Percentiles rank a stretch among this genome's conserved stretches.
phyloP scores from a whole-genome alignment of 2,113 vertebrate species.

The Clupea harengus region DNA sequence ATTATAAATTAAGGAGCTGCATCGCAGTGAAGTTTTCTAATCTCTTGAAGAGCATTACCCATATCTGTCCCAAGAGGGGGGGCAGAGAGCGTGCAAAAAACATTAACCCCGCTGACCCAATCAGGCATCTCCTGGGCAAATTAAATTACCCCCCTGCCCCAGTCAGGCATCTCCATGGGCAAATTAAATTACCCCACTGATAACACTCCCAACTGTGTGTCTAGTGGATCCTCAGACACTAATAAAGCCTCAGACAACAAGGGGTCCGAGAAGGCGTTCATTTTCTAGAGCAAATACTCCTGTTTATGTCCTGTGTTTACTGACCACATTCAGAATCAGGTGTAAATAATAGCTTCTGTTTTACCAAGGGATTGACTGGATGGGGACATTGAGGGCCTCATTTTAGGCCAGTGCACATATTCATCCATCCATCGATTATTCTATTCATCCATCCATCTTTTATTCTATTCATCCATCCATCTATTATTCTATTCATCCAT shows the following conservation, averaged over 20 bases:
- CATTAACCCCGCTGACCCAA: slow-evolving; percentile 38
- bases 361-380: not conserved
- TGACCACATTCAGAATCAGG: not conserved
- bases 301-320: not conserved
- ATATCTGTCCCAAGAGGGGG: slow-evolving; percentile 19
- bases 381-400: not conserved
- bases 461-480: too few relatives aligned
- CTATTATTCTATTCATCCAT: too few relatives aligned
- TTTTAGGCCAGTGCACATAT: not conserved
- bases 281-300: not conserved
- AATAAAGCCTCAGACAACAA: not conserved
- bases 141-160: not conserved
- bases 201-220: slow-evolving; percentile 10
- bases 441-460: not conserved
- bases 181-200: too few relatives aligned
- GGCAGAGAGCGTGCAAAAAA: slow-evolving; percentile 28
- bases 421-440: not conserved
- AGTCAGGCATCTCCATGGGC: too few relatives aligned
- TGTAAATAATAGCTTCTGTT: not conserved
- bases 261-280: not conserved
- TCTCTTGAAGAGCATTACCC: slow-evolving; percentile 37
- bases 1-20: slow-evolving; percentile 35
- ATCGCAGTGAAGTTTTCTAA: slow-evolving; percentile 32
- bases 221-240: not conserved
- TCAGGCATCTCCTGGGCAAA: slow-evolving; percentile 1